A percentile compares a stretch with the other conserved stretches of the same genome.
These are phyloP conservation scores for Dyspetes luteomarginatus DNA, from an alignment of 2,888 invertebrate species.

Conservation along the genomic window DNA sequence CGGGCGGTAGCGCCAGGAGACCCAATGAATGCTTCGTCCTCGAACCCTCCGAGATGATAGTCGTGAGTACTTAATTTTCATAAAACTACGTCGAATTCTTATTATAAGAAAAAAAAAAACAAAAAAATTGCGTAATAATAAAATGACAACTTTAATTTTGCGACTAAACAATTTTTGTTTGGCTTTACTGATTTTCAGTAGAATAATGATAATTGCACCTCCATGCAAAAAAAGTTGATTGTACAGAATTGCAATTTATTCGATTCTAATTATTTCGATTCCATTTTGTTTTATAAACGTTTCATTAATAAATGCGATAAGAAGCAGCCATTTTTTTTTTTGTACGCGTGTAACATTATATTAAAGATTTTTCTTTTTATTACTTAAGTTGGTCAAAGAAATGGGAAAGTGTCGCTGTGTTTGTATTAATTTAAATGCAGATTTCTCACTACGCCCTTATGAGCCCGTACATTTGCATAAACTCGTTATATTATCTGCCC, in stretches of 20 bases:
- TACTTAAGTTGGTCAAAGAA: neutral
- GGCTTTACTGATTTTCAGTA: no score
- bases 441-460: neutral
- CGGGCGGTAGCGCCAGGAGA: slow-evolving; percentile 90
- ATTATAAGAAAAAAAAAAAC: neutral
- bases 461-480: slow-evolving; percentile 25
- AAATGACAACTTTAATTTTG: no score
- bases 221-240: no score
- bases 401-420: neutral
- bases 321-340: neutral
- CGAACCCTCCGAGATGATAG: slow-evolving; percentile 94
- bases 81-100: slow-evolving; percentile 8
- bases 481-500: neutral
- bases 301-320: neutral
- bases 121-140: no score
- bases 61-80: slow-evolving; percentile 86
- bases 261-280: no score
- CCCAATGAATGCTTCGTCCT: slow-evolving; percentile 93
- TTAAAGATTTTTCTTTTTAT: neutral
- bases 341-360: neutral
- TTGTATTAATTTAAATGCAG: slow-evolving; percentile 25
- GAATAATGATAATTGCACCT: no score
- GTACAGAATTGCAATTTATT: no score
- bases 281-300: neutral
- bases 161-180: no score